Base-by-base conservation (phyloP, 2,888 invertebrate species). In the Napeogenes inachia region DNA sequence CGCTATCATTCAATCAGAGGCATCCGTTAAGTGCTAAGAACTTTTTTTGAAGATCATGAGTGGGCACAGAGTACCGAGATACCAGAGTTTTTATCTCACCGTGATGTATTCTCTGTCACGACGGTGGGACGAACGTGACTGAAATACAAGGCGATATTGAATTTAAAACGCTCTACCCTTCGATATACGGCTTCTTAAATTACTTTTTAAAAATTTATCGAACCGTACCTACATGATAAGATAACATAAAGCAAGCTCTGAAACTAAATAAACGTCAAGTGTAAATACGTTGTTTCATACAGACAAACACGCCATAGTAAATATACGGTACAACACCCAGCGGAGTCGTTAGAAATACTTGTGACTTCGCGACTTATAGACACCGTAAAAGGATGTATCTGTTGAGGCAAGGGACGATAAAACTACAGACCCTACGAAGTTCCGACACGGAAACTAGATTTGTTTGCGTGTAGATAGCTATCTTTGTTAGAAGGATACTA, bases 41-140 rank as follows among this genome's bases (percentile, higher is more conserved):
- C 68, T 73, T 78, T 77, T 80, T 78, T 73, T 68, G 73, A 63
- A 66, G 68, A 73, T 73, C 80, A 80, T 81, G 81, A 83, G 83
- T 80, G 78, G 79, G 76, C 76, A 68, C 77, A 73, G 73, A 71
- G 71, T 50, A 30, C 30, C 6, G 4, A 47, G 73, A 75, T 78
- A 76, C 78, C 75, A 76, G 80, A 80, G 81, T 82, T 87, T 87
- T 89, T 89, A 89, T 90, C 89, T 88, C 21, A 21, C 21, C 80
- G 72, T 87, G 87, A 89, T 84, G 81, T 85, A 87, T 77, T 78
- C 79, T 75, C 79, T 85, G 88, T 89, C 89, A 88, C 89, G 89
- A 87, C 80, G 21, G 21, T 21, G 74, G 74, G 73, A 73, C 73
- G 75, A 75, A 89, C 89, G 89, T 90, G 89, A 89, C 88, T 80